Evolutionary conservation across 1,140 invertebrate species (phyloP), one percentile per base, ranked within the genome.

Genomic region (Papilio machaon): DNA sequence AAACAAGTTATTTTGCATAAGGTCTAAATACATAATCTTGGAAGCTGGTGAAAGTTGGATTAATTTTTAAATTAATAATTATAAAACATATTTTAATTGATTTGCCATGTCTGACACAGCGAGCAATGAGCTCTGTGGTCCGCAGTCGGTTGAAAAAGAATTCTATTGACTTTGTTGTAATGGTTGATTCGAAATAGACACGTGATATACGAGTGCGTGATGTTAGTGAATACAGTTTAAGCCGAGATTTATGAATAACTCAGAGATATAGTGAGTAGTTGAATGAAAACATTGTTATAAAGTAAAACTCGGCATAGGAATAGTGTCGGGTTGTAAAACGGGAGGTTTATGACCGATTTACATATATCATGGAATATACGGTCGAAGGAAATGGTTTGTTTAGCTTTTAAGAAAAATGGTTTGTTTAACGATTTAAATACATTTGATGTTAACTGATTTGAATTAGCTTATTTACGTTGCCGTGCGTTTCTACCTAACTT

Each of bases 221-320:
- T 88, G 85, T 85, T 75, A 84, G 84, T 88, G 89, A 90, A 90
- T 85, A 87, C 85, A 82, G 85, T 88, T 90, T 89, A 86, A 81
- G 73, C n/a, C 17, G 81, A 84, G 83, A 91, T 91, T 91, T 92
- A 92, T 91, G 88, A 90, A 91, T 89, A 90, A 90, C 88, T 79
- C 67, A 85, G 83, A 82, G 84, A 90, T 86, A 81, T 88, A 89
- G 80, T 80, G 84, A 81, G 82, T 78, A 86, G 83, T 82, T 90
- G 85, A 92, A 91, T 92, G 89, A 89, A 90, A 90, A 92, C 90
- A 90, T 89, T 87, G 89, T 89, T 88, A 89, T 87, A 87, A 88
- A 90, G 86, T 84, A 84, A 84, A 86, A 82, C 80, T 43, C 23
- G 60, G 35, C 54, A 23, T 67, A 74, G 77, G 82, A 87, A 83